Base-by-base conservation (phyloP, 2,113 vertebrate genomes). In the Oophaga pumilio region DNA sequence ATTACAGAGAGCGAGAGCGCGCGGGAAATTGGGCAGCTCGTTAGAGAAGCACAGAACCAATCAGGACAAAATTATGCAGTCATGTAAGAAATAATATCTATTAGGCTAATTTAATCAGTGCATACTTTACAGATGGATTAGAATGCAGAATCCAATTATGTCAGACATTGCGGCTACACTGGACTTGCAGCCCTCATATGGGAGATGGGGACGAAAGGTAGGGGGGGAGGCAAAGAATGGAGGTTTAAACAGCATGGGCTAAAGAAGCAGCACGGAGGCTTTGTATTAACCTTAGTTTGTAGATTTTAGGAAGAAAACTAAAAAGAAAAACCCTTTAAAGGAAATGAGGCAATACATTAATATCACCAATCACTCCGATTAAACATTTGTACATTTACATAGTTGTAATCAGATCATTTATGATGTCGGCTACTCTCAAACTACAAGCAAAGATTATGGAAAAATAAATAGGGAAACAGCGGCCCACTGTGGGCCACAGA, bases 31-130 rank as follows among this genome's bases (percentile, higher is more conserved):
- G 95, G 95, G 92, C 94, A 95, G 91, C 96, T 96, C 92, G 92
- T 96, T 95, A 97, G 95, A 92, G 92, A 91, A 90, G 82, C 52
- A 80, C 91, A 92, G 94, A 93, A 91, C 92, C 91, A 92, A 94
- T 95, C 94, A 93, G 92, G 95, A 90, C 92, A 91, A 95, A 94
- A 95, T 95, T 93, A 95, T 91, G 95, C 96, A 97, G 96, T 95
- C 97, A 97, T 94, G 95, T 96, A 97, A 96, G 95, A 96, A 97
- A 97, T 95, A 95, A 95, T 95, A 96, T 96, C 97, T 96, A 97
- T 98, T 97, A 97, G 96, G 95, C 96, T 98, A 97, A 98, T 98
- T 97, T 96, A 97, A 98, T 99, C 97, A 97, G 96, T 90, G 92
- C 95, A 94, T 95, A 96, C 95, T 96, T 97, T 97, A 95, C 97